Base-by-base conservation (phyloP, 2,797 vertebrate species). In the Hipposideros larvatus region DNA sequence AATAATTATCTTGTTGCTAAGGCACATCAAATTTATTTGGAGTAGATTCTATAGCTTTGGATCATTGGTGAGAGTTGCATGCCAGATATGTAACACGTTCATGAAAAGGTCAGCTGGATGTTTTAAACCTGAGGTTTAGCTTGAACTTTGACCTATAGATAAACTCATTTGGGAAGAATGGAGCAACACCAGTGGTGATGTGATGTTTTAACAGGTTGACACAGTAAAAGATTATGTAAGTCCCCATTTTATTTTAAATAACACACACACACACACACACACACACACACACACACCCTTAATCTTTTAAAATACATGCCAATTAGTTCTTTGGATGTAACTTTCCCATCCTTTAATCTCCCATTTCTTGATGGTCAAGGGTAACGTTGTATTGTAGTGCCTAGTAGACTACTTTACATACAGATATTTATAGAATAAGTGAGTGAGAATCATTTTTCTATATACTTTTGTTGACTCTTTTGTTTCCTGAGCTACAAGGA, bases 401-500 rank as follows among this genome's bases (percentile, higher is more conserved):
- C n/a, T 94, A 43, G 11, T 51, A 79, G 22, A 79, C 11, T 53
- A 79, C 37, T 73, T 75, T 68, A 11, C 16, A 48, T 57, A 43
- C 28, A 70, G 15, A 31, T 91, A 75, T 87, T 95, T 96, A 71
- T 43, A 89, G 74, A 85, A 61, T 59, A 87, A 91, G 70, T 86
- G 57, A 43, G 19, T 51, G 10, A 79, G 59, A 77, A 79, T 63
- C 7, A 21, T 77, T 79, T 88, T 51, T 53, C 7, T 92, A 1
- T 48, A 21, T 63, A 61, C 7, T 16, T 78, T 51, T 92, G 10
- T 79, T 73, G 4, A 18, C 43, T 89, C 2, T 86, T 96, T 71
- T 61, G 19, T 79, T 87, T 91, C 41, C 66, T 83, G 53, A 71
- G 0, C 19, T 66, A 48, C 13, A 87, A 82, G 19, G 19, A 83